Percentiles rank a stretch among this genome's conserved stretches.
phyloP scores from a whole-genome alignment of 2,113 vertebrate genomes.

The Vulpes lagopus region DNA sequence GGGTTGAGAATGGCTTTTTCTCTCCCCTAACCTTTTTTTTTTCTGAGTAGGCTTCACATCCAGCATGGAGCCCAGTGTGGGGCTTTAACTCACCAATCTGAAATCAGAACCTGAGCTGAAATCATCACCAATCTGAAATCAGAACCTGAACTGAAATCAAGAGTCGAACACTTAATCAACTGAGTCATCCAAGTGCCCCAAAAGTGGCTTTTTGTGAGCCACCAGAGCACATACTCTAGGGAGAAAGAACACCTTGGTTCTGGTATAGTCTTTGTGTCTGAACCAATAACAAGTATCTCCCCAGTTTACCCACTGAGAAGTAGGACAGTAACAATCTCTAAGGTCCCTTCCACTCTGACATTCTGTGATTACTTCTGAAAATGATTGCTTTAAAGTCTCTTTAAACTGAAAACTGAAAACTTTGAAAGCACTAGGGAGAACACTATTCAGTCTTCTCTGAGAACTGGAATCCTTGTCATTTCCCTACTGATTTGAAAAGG shows the following conservation, averaged over 20 bases:
- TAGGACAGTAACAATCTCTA: conserved; percentile 7
- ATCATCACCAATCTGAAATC: not conserved
- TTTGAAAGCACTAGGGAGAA: conserved; percentile 57
- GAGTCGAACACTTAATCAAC: not conserved
- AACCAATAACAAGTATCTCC: not conserved
- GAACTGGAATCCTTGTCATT: conserved; percentile 54
- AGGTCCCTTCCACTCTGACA: conserved; percentile 11
- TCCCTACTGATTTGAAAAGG: conserved; percentile 44
- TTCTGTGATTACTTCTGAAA: conserved; percentile 66
- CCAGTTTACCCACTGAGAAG: not conserved
- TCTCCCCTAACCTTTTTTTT: not conserved
- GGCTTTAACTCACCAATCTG: not conserved
- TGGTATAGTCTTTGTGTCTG: not conserved
- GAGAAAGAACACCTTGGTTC: not conserved
- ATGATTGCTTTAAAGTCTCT: conserved; percentile 34
- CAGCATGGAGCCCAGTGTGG: not conserved
- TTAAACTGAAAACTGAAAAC: conserved; percentile 11
- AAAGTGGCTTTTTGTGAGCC: not conserved
- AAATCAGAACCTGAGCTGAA: not conserved
- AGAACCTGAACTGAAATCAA: not conserved
- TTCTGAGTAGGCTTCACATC: not conserved
- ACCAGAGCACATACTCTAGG: not conserved
- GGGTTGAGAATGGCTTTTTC: not conserved
- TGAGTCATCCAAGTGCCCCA: not conserved
- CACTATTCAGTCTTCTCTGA: conserved; percentile 37